Evolutionary conservation across 2,113 vertebrate species (phyloP).

Genomic region (Mola mola): DNA sequence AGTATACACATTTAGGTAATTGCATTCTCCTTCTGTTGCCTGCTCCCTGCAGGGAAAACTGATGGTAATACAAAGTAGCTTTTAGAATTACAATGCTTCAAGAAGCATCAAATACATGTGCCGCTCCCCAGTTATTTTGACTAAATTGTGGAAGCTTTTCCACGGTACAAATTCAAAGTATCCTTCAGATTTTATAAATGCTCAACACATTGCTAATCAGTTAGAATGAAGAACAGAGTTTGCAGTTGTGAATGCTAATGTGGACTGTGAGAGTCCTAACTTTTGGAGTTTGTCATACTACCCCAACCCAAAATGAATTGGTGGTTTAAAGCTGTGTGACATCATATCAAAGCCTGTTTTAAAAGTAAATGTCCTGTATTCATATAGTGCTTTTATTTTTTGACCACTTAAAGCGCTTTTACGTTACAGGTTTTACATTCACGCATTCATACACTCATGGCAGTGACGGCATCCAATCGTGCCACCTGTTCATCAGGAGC

Average conservation of each 20-base stretch:
- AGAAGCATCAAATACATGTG: constrained; percentile 31
- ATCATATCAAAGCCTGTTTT: constrained; percentile 17
- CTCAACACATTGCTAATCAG: constrained; percentile 2
- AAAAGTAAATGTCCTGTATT: constrained; percentile 10
- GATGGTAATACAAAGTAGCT: constrained; percentile 44
- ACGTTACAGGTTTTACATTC: too few species aligned
- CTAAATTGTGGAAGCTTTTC: constrained; percentile 21
- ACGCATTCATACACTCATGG: too few species aligned
- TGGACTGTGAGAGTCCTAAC: not conserved
- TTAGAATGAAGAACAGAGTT: not conserved
- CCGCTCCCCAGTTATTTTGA: constrained; percentile 1
- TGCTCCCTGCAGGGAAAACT: constrained; percentile 42
- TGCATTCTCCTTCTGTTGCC: constrained; percentile 47
- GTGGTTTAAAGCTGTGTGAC: constrained; percentile 13
- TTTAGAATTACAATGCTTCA: constrained; percentile 33
- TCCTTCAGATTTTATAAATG: constrained; percentile 12
- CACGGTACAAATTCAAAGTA: constrained; percentile 8
- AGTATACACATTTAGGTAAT: constrained; percentile 58
- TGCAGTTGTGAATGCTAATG: constrained; percentile 4
- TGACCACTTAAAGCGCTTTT: too few species aligned
- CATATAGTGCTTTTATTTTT: not conserved
- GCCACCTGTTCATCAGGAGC: too few species aligned
- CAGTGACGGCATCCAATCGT: too few species aligned
- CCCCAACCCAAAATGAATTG: constrained; percentile 3
- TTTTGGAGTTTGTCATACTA: constrained; percentile 8